Percentiles rank a stretch among this genome's conserved stretches.
Evolutionary conservation across 2,888 invertebrate species (phyloP).

Genomic region (Osedax frankpressi): DNA sequence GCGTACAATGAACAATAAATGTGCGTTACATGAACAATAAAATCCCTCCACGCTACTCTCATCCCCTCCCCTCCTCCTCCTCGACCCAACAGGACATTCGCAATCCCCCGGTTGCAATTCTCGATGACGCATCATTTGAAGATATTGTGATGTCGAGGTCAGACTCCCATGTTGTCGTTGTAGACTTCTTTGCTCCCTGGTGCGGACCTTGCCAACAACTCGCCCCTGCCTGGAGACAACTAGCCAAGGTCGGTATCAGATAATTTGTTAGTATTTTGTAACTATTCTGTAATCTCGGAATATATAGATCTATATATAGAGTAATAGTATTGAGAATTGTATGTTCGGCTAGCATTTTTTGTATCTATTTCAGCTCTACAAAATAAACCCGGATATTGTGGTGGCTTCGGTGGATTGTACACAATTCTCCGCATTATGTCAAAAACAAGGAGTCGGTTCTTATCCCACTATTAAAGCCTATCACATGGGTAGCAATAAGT

Average conservation of each 20-base stretch:
- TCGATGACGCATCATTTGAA: slow-evolving; percentile 53
- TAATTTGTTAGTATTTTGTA: no score
- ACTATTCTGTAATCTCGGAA: no score
- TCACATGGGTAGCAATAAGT: neutral
- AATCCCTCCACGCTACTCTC: no score
- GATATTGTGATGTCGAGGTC: slow-evolving; percentile 50
- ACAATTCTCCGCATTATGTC: neutral
- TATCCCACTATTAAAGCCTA: neutral
- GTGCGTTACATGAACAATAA: no score
- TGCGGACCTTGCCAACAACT: slow-evolving; percentile 63
- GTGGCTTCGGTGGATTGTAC: neutral
- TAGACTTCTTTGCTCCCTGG: slow-evolving; percentile 64
- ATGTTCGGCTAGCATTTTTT: no score
- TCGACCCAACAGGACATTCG: slow-evolving; percentile 40
- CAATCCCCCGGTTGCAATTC: slow-evolving; percentile 51
- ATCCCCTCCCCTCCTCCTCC: no score
- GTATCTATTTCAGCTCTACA: neutral
- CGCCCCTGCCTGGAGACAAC: slow-evolving; percentile 56
- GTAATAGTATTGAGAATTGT: no score
- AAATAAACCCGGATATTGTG: neutral
- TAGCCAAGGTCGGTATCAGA: slow-evolving; percentile 49
- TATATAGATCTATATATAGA: no score
- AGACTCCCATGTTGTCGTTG: slow-evolving; percentile 54
- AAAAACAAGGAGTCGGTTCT: neutral
- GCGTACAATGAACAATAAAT: no score